Evolutionary conservation across 1,140 invertebrate genomes (phyloP), one percentile per base, ranked within the genome.

Genomic region (Pseudomyrmex sp.): DNA sequence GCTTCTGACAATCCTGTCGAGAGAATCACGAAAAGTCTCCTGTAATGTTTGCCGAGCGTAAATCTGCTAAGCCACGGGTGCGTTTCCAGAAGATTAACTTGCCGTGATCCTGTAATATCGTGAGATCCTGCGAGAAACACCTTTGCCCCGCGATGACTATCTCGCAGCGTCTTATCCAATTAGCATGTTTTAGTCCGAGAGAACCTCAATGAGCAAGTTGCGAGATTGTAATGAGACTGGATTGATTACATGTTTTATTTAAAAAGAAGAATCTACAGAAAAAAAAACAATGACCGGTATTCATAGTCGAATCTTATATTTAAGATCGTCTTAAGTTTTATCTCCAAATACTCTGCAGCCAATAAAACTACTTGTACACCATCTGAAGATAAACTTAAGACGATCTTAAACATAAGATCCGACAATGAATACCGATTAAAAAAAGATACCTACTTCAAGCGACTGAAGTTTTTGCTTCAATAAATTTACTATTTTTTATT

Each of bases 61-160:
- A 72, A 72, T 80, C 66, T 80, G 54, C 50, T 80, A 59, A 80
- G 70, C 65, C 65, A 48, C 44, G 50, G 66, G 44, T 72, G 76
- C 76, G 54, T 80, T 80, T 80, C 56, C 54, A 70, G 54, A 70
- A 80, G 66, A 80, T 80, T 80, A 80, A 70, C 54, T 70, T 72
- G 56, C 46, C 65, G 26, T 70, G 54, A 72, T 80, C 76, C 66
- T 48, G 59, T 80, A 80, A 72, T 80, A 61, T 50, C 44, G 44
- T 48, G 44, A 80, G 66, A 80, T 80, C 20, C 54, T 18, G 56
- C 44, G 23, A 26, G 54, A 80, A 72, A 58, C 44, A 80, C 54
- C 66, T 70, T 72, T 56, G n/a, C 13, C 50, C 7, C 20, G 35
- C 44, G 20, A 59, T 80, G 54, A 80, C 54, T 80, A 80, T 80